phyloP scores from a whole-genome alignment of 2,797 vertebrate genomes.

The Carapus acus region DNA sequence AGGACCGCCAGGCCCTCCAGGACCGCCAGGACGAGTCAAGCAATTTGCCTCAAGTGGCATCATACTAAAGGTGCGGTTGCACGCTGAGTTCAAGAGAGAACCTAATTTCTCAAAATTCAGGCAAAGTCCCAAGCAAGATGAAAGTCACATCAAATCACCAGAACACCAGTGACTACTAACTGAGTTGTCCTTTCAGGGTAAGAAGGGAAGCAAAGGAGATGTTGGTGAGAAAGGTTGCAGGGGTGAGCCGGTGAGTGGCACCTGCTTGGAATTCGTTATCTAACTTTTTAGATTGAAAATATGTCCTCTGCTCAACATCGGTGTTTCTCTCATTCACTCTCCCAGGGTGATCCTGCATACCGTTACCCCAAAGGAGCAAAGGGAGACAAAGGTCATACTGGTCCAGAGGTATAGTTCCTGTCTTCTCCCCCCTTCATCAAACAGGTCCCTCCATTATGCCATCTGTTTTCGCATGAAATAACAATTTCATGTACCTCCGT shows the following conservation, averaged over 20 bases:
- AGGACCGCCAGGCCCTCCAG: constrained; percentile 46
- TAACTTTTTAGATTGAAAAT: not conserved
- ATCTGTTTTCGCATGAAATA: no score
- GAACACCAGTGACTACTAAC: constrained; percentile 4
- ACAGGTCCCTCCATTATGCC: no score
- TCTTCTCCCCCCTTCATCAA: not conserved
- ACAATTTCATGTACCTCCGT: no score
- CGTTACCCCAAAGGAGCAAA: constrained; percentile 35
- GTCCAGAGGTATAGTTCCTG: constrained; percentile 42
- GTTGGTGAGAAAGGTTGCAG: constrained; percentile 56
- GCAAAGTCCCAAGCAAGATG: not conserved
- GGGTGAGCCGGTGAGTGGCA: constrained; percentile 52
- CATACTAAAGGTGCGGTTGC: constrained; percentile 30
- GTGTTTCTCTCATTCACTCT: constrained; percentile 13
- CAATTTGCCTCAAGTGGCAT: constrained; percentile 28
- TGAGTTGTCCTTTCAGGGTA: constrained; percentile 32
- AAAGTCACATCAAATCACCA: not conserved
- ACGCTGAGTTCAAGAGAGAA: constrained; percentile 2
- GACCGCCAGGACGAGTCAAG: constrained; percentile 48
- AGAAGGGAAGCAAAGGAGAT: constrained; percentile 50
- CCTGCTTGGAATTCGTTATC: no score
- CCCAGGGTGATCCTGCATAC: constrained; percentile 48
- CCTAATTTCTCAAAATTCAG: not conserved
- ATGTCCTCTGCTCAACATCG: not conserved
- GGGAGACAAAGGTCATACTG: constrained; percentile 50